Evolutionary conservation across 2,113 vertebrate species (phyloP).

Genomic region (Eptatretus burgeri): DNA sequence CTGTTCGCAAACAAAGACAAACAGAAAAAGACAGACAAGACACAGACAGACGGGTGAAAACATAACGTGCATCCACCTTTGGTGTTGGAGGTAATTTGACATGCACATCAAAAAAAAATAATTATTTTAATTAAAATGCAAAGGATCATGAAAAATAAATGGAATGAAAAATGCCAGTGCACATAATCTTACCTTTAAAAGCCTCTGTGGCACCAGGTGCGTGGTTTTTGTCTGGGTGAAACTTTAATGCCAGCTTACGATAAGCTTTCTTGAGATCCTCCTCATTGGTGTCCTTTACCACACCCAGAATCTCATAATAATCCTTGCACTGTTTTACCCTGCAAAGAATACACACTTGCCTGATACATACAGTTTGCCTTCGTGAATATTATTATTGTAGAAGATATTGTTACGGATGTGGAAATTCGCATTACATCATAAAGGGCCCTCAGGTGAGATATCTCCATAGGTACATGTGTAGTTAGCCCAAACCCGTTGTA

Average conservation of each 20-base stretch:
- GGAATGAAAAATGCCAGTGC: background rate
- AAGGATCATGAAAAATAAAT: too few relatives aligned
- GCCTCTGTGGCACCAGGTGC: constrained; percentile 86
- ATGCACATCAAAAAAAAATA: too few relatives aligned
- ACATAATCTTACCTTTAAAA: constrained; percentile 58
- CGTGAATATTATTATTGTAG: constrained; percentile 9
- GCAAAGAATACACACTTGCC: constrained; percentile 10
- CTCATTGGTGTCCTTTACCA: constrained; percentile 53
- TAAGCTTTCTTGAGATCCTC: constrained; percentile 92
- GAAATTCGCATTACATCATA: too few relatives aligned
- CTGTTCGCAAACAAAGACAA: too few relatives aligned
- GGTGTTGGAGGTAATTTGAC: too few relatives aligned
- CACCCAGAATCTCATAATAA: constrained; percentile 71
- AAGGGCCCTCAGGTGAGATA: too few relatives aligned
- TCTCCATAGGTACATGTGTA: too few relatives aligned
- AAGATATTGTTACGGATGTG: constrained; percentile 9
- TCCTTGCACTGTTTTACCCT: constrained; percentile 93
- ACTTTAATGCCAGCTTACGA: constrained; percentile 76
- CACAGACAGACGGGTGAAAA: too few relatives aligned
- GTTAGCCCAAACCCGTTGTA: too few relatives aligned
- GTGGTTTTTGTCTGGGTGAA: constrained; percentile 90
- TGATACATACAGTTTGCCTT: background rate
- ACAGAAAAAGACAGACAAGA: too few relatives aligned
- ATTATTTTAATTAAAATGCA: too few relatives aligned
- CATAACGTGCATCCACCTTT: too few relatives aligned